Conservation (phyloP, 2,113 vertebrate species). For the Leptocoma aspasia region DNA sequence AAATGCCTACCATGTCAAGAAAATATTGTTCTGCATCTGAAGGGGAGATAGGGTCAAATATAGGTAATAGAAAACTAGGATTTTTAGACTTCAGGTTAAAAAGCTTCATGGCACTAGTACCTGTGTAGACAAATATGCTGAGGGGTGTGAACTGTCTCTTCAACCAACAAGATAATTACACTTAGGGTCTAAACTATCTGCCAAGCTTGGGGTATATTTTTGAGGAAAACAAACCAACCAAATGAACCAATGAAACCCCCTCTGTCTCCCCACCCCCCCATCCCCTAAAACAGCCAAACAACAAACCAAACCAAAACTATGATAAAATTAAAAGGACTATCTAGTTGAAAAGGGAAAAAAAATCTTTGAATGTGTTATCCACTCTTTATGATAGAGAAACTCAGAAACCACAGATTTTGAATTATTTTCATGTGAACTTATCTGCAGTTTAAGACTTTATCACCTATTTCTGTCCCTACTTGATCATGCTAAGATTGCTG, state of each 20-base stretch:
- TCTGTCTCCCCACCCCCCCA: fast-evolving
- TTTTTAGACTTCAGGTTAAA: not conserved
- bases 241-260: fast-evolving
- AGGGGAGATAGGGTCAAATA: not conserved
- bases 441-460: not conserved
- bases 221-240: not conserved
- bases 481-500: not conserved
- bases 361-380: not conserved
- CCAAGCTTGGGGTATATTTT: not conserved
- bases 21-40: not conserved
- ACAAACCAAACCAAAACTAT: not conserved
- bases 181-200: not conserved
- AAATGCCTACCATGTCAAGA: not conserved
- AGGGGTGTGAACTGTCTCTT: not conserved
- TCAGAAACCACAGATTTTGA: not conserved
- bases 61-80: not conserved
- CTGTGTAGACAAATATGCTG: not conserved
- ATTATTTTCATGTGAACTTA: not conserved
- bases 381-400: not conserved
- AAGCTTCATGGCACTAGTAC: not conserved
- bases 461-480: not conserved
- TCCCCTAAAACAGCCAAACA: not conserved
- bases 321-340: not conserved
- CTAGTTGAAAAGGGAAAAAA: not conserved
- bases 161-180: not conserved